Base-by-base conservation (phyloP, 2,797 vertebrate genomes). In the Notolepis coatsorum region DNA sequence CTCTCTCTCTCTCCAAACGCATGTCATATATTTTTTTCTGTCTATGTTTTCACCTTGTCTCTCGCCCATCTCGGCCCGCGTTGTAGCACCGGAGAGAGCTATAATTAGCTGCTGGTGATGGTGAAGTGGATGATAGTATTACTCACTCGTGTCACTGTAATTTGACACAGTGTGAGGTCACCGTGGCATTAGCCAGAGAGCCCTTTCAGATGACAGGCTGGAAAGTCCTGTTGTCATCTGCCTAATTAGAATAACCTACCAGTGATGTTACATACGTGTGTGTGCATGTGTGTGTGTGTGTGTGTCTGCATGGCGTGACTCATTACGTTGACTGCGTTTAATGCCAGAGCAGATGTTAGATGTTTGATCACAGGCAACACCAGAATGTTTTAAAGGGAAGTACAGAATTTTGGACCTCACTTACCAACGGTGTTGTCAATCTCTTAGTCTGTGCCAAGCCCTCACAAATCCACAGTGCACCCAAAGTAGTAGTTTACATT, bases 61-160 rank as follows among this genome's bases (percentile, higher is more conserved):
- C 38, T 42, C 21, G n/a, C n/a, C 50, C 20, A 46, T 59, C 50
- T 55, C 17, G 25, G 37, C 43, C 24, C 17, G 25, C 42, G 37
- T 41, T 42, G 41, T 56, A n/a, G n/a, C n/a, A 53, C 62, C 24
- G 42, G 66, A 51, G 58, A 51, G 58, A 58, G 53, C 61, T 27
- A 66, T 77, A 79, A 85, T 80, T 76, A 83, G 50, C 13, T 48
- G 50, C 13, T 48, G 65, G 35, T 43, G 43, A 77, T 58, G 50
- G n/a, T 35, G 61, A 46, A 41, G n/a, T 59, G 41, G 39, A 63
- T 10, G 66, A 74, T 55, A 61, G 46, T 21, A 2, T 7, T 15
- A 64, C 12, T 37, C 47, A 73, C 7, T 57, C 49, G 24, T 46
- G 55, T 68, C 57, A 35, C 46, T 55, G 65, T 60, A 64, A 81